phyloP scores from a whole-genome alignment of 2,113 vertebrate genomes.

The Planiliza haematocheilus region DNA sequence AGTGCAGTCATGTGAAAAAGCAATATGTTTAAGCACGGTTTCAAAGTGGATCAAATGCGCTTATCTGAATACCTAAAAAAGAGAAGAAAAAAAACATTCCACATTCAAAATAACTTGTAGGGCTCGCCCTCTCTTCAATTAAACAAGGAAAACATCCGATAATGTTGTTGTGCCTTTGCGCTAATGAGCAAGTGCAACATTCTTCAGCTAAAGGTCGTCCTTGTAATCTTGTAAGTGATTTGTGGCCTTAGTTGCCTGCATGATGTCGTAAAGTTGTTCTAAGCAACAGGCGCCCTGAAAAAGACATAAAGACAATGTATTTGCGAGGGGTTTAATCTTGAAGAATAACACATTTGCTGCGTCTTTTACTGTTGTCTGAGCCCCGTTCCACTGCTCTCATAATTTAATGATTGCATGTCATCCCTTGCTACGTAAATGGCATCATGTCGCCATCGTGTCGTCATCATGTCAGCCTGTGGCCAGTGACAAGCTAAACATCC shows the following conservation, averaged over 20 bases:
- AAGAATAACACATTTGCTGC: background rate
- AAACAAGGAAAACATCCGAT: background rate
- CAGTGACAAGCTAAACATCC: no score
- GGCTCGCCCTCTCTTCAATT: no score
- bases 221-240: constrained; percentile 2
- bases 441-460: no score
- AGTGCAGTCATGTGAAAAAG: background rate
- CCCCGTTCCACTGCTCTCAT: background rate
- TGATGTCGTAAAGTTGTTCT: constrained; percentile 7
- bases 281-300: background rate
- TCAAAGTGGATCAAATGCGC: no score
- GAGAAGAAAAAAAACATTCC: no score
- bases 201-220: background rate
- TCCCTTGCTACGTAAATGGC: no score
- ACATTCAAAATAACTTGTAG: no score
- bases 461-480: no score
- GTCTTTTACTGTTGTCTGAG: background rate
- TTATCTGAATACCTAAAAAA: no score
- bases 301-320: constrained; percentile 7
- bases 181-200: background rate
- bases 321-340: background rate
- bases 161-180: background rate
- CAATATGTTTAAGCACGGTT: no score
- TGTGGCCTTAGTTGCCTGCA: background rate
- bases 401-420: no score